phyloP scores from a whole-genome alignment of 2,888 invertebrate species.

The Himalopsyche japonica region DNA sequence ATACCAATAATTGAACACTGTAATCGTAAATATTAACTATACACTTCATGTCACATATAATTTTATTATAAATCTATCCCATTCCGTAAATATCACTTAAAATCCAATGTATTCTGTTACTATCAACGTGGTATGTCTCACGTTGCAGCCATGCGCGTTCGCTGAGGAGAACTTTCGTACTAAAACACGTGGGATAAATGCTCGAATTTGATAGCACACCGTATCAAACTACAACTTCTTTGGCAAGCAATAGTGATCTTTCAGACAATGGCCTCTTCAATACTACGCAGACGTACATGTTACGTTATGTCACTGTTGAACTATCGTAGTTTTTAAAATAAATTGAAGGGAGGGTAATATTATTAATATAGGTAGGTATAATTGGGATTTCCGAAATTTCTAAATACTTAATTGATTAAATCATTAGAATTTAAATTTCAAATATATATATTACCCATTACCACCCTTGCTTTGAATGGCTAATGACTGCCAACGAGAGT shows the following conservation, averaged over 20 bases:
- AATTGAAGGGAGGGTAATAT: too few relatives aligned
- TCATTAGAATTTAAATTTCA: too few relatives aligned
- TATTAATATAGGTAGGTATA: too few relatives aligned
- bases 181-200: neutral
- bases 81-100: neutral
- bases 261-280: neutral
- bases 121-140: neutral
- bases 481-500: too few relatives aligned
- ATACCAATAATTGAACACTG: neutral
- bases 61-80: neutral
- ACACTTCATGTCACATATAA: neutral
- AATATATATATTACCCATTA: too few relatives aligned
- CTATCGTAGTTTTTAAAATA: too few relatives aligned
- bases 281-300: neutral
- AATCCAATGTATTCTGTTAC: neutral
- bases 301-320: neutral
- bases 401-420: too few relatives aligned
- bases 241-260: neutral
- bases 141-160: neutral
- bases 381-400: too few relatives aligned
- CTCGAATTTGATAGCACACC: neutral
- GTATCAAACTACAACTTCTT: neutral
- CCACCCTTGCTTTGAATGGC: too few relatives aligned
- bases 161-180: neutral
- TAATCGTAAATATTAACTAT: neutral